Conservation (phyloP, 2,888 invertebrate genomes). For the Polylopha cassiicola region DNA sequence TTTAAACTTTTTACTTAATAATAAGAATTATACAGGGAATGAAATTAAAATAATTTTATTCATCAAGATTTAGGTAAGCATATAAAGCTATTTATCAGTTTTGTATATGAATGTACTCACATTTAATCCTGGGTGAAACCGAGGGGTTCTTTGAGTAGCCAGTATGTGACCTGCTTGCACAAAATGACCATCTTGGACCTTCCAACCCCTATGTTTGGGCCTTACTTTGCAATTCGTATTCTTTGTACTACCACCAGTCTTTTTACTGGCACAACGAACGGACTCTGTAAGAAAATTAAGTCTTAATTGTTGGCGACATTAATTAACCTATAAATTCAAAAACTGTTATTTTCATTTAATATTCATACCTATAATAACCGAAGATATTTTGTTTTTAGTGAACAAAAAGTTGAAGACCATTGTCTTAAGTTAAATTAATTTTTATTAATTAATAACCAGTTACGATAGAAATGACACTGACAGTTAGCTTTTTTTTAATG, state of each 20-base stretch:
- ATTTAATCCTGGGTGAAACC: conserved; percentile 89
- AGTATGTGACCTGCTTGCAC: conserved; percentile 83
- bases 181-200: conserved; percentile 82
- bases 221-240: conserved; percentile 81
- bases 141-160: conserved; percentile 80
- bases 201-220: conserved; percentile 88
- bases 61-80: no score
- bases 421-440: no score
- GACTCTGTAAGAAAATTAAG: conserved; percentile 43
- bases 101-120: conserved; percentile 59
- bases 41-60: no score
- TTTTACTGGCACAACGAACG: conserved; percentile 83
- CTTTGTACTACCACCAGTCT: conserved; percentile 83
- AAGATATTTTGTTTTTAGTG: conserved; percentile 2
- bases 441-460: no score
- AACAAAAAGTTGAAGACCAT: conserved; percentile 17
- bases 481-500: no score
- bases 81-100: no score
- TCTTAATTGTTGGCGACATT: conserved; percentile 3
- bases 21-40: no score
- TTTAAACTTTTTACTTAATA: no score
- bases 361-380: conserved; percentile 4
- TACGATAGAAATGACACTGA: no score
- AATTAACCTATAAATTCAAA: conserved; percentile 9
- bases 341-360: conserved; percentile 3